phyloP scores from a whole-genome alignment of 2,113 vertebrate genomes.

The Atlantisia rogersi region DNA sequence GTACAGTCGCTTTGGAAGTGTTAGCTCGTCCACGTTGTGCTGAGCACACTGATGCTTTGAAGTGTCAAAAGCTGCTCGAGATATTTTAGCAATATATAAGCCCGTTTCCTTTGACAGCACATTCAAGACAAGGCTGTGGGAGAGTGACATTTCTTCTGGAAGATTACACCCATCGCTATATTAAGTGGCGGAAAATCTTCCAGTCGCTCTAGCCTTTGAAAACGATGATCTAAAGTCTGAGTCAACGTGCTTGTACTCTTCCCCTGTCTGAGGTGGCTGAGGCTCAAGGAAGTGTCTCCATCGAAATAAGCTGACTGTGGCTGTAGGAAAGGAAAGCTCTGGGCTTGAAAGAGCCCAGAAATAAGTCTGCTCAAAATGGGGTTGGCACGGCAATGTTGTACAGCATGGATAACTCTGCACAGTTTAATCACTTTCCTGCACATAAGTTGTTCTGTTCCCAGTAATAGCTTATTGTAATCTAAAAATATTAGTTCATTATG shows the following conservation, averaged over 20 bases:
- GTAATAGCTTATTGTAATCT: conserved; percentile 26
- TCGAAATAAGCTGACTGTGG: not conserved
- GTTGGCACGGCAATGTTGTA: not conserved
- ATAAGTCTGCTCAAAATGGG: not conserved
- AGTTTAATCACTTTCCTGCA: not conserved
- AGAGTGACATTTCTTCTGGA: conserved; percentile 43
- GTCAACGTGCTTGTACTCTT: not conserved
- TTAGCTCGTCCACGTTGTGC: not conserved
- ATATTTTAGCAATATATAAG: conserved; percentile 11
- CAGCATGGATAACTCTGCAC: not conserved
- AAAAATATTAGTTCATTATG: conserved; percentile 9
- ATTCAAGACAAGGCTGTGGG: not conserved
- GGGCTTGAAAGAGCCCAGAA: not conserved
- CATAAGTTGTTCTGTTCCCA: not conserved
- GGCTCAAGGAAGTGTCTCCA: not conserved
- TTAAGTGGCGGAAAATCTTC: conserved; percentile 16
- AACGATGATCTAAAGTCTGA: conserved; percentile 27
- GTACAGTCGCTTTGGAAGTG: conserved; percentile 2
- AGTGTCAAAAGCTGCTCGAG: conserved; percentile 9
- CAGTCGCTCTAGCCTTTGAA: conserved; percentile 10
- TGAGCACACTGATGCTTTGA: not conserved
- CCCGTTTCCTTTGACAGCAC: not conserved
- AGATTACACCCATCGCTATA: conserved; percentile 47
- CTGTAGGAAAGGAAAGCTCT: not conserved
- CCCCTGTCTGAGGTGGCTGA: not conserved